These are phyloP conservation scores for Andrena cerasifolii DNA, from an alignment of 1,140 invertebrate species.

Conservation along the genomic window DNA sequence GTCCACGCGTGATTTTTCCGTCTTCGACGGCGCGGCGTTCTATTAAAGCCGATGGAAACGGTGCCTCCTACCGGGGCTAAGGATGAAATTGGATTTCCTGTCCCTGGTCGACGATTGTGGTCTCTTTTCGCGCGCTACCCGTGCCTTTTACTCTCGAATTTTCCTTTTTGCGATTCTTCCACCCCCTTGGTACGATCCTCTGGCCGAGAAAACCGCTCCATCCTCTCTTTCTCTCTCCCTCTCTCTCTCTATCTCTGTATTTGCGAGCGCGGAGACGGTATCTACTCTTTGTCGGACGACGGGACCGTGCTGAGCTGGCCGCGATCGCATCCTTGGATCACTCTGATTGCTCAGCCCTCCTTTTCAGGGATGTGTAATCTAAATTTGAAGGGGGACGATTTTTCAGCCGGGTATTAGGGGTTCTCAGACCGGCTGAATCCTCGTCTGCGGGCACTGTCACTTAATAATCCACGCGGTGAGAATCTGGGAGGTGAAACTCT, in stretches of 20 bases:
- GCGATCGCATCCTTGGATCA: constrained; percentile 1
- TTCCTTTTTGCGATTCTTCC: constrained; percentile 16
- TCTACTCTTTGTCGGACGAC: background rate
- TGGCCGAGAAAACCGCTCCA: background rate
- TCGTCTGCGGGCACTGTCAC: background rate
- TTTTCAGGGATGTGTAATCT: too few species aligned
- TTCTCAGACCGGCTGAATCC: too few species aligned
- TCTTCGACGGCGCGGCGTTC: constrained; percentile 36
- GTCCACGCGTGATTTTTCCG: constrained; percentile 3
- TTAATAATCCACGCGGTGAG: background rate
- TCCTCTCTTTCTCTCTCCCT: too few species aligned
- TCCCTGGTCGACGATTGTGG: constrained; percentile 40
- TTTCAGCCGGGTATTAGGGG: background rate
- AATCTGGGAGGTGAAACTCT: background rate
- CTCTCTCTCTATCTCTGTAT: too few species aligned
- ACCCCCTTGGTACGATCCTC: background rate
- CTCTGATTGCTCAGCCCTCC: background rate
- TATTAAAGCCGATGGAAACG: constrained; percentile 60
- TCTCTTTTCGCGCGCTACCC: background rate
- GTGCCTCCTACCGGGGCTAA: constrained; percentile 35
- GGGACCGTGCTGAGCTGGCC: background rate
- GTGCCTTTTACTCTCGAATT: constrained; percentile 15
- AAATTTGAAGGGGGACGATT: background rate
- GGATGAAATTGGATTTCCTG: constrained; percentile 60
- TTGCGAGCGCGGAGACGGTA: background rate